Base-by-base conservation (phyloP, 2,888 invertebrate genomes). In the Galerucella calmariensis region DNA sequence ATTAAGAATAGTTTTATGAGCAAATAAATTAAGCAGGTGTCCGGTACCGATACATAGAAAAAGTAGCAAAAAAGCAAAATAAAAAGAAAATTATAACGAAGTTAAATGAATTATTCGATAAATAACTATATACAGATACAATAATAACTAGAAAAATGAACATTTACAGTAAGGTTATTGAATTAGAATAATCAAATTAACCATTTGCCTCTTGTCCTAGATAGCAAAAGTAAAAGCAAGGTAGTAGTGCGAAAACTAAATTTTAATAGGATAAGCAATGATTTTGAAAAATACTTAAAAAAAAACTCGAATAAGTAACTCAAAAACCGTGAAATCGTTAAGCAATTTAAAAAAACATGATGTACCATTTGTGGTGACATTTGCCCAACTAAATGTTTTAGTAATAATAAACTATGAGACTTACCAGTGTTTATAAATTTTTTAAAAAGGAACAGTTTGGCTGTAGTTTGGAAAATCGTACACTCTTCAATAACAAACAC, bases 311-410 rank as follows among this genome's bases (percentile, higher is more conserved):
- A 65, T 35, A 59, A 35, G 56, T 48, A 35, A 24, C 53, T 71
- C 10, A 65, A 65, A 69, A 61, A 11, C 61, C 58, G 67, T 56
- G 74, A 77, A 74, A 74, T 61, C 66, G 24, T 65, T 66, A 68
- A 70, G 73, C 71, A 75, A 69, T 70, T 70, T 74, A 61, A 68
- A 74, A 77, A 77, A 77, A 75, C 75, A 74, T 74, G 72, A 77
- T 69, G 68, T 41, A 46, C 58, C 46, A 62, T 61, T 61, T 61
- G 51, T 27, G 27, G 12, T 69, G 69, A 69, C 69, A 61, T 69
- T 69, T 48, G 12, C 46, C 14, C n/a, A 46, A 35, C 10, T 41
- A n/a, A 69, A 48, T 35, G 24, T 24, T 61, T 44, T 24, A n/a
- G n/a, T n/a, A 61, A 27, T 27, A 69, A 46, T 41, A 16, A 69